A percentile compares a stretch with the other conserved stretches of the same genome.
These are phyloP conservation scores for Bufo bufo DNA, from an alignment of 2,113 vertebrate genomes.

Conservation along the genomic window DNA sequence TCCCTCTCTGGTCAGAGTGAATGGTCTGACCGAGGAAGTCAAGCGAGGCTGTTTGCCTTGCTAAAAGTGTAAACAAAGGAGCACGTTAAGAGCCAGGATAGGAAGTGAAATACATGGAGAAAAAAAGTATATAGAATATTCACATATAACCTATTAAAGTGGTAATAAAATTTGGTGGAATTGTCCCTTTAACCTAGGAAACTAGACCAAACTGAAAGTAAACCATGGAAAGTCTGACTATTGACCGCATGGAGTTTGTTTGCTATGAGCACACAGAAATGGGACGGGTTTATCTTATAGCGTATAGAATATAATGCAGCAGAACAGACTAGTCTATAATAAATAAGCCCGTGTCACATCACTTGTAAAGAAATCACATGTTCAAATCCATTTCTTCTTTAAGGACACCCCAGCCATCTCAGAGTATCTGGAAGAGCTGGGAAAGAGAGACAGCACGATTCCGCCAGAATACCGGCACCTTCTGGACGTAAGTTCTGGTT, in stretches of 20 bases:
- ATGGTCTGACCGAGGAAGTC: no score
- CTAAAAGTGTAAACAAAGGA: no score
- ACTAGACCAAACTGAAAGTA: neutral
- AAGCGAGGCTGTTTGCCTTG: no score
- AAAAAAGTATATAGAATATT: no score
- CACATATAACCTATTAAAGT: no score
- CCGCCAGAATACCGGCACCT: slow-evolving; percentile 75
- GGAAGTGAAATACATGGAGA: no score
- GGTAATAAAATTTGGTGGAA: no score
- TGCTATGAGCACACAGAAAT: no score
- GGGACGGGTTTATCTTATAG: no score
- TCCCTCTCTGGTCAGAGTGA: no score
- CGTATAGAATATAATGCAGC: neutral
- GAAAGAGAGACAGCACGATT: slow-evolving; percentile 73
- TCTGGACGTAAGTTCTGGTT: slow-evolving; percentile 69
- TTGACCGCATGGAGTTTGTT: neutral
- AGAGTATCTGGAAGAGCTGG: slow-evolving; percentile 71
- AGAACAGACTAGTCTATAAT: neutral
- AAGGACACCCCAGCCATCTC: slow-evolving; percentile 71
- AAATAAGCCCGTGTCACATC: neutral
- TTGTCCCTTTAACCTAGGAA: neutral
- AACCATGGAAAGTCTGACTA: neutral
- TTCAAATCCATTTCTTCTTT: neutral
- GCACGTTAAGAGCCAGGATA: no score
- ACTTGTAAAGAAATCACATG: neutral